Percentiles rank a stretch among this genome's conserved stretches.
phyloP scores from a whole-genome alignment of 1,140 invertebrate genomes.

The Drosophila quadrilineata region DNA sequence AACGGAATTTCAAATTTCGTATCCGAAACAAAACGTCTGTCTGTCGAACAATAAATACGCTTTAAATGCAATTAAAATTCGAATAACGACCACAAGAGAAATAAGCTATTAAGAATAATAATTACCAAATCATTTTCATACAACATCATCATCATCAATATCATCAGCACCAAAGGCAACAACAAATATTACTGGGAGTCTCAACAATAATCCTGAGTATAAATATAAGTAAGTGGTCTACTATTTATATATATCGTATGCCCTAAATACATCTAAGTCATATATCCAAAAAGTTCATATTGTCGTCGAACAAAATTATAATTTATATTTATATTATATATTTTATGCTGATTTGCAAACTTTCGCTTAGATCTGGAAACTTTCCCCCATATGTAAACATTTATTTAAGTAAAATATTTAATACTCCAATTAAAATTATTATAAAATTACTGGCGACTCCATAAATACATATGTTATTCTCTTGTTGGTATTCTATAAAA shows the following conservation, averaged over 20 bases:
- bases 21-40: conserved; percentile 51
- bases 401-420: too few species aligned
- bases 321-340: too few species aligned
- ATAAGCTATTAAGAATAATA: conserved; percentile 53
- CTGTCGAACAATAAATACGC: conserved; percentile 59
- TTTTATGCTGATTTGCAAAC: too few species aligned
- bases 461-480: too few species aligned
- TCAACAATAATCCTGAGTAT: conserved; percentile 3
- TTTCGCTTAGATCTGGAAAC: too few species aligned
- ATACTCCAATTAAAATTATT: too few species aligned
- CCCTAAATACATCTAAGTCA: conserved; percentile 3
- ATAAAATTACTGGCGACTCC: too few species aligned
- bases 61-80: conserved; percentile 68
- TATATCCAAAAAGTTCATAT: not conserved
- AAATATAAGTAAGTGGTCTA: conserved; percentile 40
- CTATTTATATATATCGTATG: conserved; percentile 17
- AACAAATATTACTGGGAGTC: conserved; percentile 25
- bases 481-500: too few species aligned
- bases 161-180: conserved; percentile 19
- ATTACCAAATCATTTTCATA: conserved; percentile 61
- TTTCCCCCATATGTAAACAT: too few species aligned
- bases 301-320: not conserved
- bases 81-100: conserved; percentile 41
- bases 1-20: conserved; percentile 48
- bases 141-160: conserved; percentile 20